Percentiles rank a stretch among this genome's conserved stretches.
Evolutionary conservation across 2,113 vertebrate genomes (phyloP).

Genomic region (Tinamus guttatus): DNA sequence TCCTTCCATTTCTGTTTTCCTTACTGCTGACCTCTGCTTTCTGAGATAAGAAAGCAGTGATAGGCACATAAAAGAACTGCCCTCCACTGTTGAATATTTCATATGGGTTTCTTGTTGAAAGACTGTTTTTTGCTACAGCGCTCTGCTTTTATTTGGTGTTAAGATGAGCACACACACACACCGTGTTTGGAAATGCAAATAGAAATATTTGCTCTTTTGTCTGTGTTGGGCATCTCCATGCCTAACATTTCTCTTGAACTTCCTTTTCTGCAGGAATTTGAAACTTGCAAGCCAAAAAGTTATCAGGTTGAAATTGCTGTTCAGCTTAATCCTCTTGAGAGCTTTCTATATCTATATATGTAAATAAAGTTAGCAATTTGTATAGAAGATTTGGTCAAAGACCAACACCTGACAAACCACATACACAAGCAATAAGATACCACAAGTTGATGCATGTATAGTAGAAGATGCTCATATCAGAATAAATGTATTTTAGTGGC

Average conservation of each 20-base stretch:
- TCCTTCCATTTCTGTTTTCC: neutral
- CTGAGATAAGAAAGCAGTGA: neutral
- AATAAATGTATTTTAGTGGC: neutral
- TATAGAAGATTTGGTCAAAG: neutral
- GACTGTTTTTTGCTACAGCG: conserved; percentile 6
- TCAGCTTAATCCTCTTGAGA: neutral
- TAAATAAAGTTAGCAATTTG: neutral
- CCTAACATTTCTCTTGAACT: neutral
- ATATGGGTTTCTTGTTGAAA: neutral
- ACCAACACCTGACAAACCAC: neutral
- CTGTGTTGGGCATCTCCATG: neutral
- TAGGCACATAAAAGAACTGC: neutral
- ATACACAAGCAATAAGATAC: neutral
- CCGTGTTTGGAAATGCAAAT: conserved; percentile 12
- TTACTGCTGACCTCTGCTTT: neutral
- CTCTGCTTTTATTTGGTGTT: conserved; percentile 15
- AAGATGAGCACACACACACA: neutral
- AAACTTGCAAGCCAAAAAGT: neutral
- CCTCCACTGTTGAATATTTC: conserved; percentile 30
- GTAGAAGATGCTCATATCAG: neutral
- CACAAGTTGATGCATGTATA: neutral
- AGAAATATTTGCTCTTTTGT: neutral
- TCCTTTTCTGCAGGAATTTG: neutral
- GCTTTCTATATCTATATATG: neutral
- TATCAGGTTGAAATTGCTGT: neutral